Conservation (phyloP, 2,113 vertebrate species). For the Edolisoma coerulescens region DNA sequence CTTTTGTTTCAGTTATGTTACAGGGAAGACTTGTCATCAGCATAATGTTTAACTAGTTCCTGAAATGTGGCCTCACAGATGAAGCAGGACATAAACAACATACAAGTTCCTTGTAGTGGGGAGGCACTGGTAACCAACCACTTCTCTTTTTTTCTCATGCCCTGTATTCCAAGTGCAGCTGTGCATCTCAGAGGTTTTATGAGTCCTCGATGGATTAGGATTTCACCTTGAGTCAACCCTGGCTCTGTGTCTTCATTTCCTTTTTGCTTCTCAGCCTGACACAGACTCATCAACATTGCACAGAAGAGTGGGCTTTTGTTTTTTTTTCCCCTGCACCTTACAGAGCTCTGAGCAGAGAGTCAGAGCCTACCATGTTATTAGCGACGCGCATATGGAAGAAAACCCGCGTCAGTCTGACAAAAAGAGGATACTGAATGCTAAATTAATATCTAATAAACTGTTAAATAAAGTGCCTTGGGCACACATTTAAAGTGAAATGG, state of each 20-base stretch:
- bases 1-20: background rate
- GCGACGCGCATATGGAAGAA: background rate
- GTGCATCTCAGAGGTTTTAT: background rate
- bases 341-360: background rate
- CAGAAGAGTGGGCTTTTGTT: rapidly evolving
- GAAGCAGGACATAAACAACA: background rate
- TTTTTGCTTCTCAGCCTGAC: background rate
- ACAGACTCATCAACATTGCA: background rate
- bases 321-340: background rate
- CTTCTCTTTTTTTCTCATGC: background rate
- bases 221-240: background rate
- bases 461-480: background rate
- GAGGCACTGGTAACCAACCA: background rate
- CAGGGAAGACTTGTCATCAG: background rate
- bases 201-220: background rate
- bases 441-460: background rate
- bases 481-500: background rate
- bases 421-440: background rate
- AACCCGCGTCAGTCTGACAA: background rate
- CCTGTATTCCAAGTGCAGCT: rapidly evolving
- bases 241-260: background rate
- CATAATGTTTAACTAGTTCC: background rate
- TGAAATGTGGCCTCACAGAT: background rate
- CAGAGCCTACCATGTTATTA: background rate
- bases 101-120: rapidly evolving